Percentiles rank a stretch among this genome's conserved stretches.
phyloP scores from a whole-genome alignment of 2,113 vertebrate species.

The Uria lomvia region DNA sequence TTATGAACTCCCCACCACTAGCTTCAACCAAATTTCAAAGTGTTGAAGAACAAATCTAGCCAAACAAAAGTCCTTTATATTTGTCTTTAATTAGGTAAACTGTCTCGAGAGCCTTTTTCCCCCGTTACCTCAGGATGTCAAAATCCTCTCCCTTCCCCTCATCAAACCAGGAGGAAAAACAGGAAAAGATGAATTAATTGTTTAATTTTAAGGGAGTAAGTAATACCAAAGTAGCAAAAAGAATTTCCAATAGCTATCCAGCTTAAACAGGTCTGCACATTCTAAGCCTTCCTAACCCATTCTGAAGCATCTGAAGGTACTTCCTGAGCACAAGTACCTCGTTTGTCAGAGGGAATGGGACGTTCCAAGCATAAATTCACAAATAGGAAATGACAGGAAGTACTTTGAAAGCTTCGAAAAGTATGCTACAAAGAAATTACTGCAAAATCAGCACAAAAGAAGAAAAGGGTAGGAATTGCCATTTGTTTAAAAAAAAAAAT shows the following conservation, averaged over 20 bases:
- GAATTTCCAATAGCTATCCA: background rate
- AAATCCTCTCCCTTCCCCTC: background rate
- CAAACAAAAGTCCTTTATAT: background rate
- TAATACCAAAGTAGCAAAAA: background rate
- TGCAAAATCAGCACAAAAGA: conserved; percentile 5
- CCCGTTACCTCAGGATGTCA: background rate
- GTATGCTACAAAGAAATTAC: background rate
- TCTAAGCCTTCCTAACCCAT: background rate
- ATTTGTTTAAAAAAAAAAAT: background rate
- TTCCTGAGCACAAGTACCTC: background rate
- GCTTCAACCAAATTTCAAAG: background rate
- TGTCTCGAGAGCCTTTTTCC: background rate
- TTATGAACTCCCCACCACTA: background rate
- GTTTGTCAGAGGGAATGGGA: background rate
- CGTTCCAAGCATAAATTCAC: background rate
- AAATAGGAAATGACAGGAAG: background rate
- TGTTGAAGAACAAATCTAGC: background rate
- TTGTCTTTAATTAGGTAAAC: background rate
- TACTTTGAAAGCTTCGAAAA: background rate
- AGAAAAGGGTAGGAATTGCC: background rate
- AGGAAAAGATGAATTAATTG: background rate
- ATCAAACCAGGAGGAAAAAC: background rate
- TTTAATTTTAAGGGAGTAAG: background rate
- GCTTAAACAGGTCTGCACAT: background rate
- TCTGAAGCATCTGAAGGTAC: background rate